Conservation (phyloP, 2,888 invertebrate genomes). For the Omphaloscelis lunosa region DNA sequence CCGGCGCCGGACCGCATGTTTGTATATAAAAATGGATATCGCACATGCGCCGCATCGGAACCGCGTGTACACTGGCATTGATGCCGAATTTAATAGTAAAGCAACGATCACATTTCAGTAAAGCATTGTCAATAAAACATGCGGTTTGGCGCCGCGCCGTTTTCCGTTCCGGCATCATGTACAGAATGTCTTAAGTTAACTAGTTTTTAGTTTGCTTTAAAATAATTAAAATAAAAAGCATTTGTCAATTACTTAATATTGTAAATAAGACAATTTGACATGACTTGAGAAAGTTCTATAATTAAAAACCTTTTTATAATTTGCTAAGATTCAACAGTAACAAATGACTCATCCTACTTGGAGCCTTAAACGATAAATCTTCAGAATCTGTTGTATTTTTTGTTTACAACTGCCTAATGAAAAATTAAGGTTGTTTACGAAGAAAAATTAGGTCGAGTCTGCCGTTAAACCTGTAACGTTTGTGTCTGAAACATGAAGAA, state of each 20-base stretch:
- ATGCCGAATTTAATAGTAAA: too few species aligned
- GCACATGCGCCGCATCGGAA: too few species aligned
- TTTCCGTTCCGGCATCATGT: too few species aligned
- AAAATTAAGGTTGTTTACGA: conserved; percentile 41
- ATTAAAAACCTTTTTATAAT: conserved; percentile 5
- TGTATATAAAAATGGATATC: too few species aligned
- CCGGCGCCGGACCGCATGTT: too few species aligned
- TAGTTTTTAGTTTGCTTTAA: not conserved
- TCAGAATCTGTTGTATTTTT: conserved; percentile 29
- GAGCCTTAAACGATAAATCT: conserved; percentile 36
- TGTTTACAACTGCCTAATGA: conserved; percentile 31
- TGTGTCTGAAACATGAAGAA: conserved; percentile 15
- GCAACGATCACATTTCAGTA: too few species aligned
- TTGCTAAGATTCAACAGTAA: conserved; percentile 9
- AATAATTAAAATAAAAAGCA: not conserved
- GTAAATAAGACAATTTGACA: not conserved
- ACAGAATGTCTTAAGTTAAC: not conserved
- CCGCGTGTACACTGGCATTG: too few species aligned
- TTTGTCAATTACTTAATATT: not conserved
- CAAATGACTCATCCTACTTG: conserved; percentile 12
- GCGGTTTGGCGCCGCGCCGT: too few species aligned
- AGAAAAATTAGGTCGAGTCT: conserved; percentile 36
- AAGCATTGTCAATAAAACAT: too few species aligned
- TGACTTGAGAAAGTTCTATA: not conserved
- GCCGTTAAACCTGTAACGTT: conserved; percentile 26